Conservation (phyloP, 2,113 vertebrate species). For the Pterocles orientalis region DNA sequence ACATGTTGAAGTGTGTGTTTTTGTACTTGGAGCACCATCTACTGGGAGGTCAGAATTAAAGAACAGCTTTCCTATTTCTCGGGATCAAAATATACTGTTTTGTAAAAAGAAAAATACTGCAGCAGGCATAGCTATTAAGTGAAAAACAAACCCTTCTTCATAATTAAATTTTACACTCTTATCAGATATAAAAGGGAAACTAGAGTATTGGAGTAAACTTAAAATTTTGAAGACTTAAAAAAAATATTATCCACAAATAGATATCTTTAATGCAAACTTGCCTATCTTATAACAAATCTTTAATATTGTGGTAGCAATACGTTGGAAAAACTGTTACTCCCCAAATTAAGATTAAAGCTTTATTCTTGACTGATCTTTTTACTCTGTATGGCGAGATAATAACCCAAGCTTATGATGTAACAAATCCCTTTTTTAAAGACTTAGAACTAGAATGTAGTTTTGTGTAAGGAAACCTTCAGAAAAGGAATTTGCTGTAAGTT, state of each 20-base stretch:
- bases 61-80: neutral
- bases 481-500: neutral
- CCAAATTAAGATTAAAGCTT: neutral
- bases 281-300: neutral
- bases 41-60: conserved; percentile 33
- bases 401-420: neutral
- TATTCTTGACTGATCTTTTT: neutral
- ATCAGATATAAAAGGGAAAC: neutral
- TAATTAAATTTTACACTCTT: neutral
- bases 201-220: neutral
- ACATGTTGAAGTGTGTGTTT: neutral
- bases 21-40: conserved; percentile 71
- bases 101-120: neutral
- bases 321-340: neutral
- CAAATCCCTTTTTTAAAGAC: neutral
- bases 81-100: neutral
- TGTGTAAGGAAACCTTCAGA: neutral
- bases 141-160: neutral
- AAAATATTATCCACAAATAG: neutral
- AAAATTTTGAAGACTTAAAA: neutral
- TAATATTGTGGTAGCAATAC: neutral
- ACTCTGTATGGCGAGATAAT: neutral
- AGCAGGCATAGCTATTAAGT: neutral
- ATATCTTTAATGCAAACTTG: neutral
- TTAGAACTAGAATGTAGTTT: neutral